Conservation (phyloP, 2,888 invertebrate species). For the Cerastis leucographa region DNA sequence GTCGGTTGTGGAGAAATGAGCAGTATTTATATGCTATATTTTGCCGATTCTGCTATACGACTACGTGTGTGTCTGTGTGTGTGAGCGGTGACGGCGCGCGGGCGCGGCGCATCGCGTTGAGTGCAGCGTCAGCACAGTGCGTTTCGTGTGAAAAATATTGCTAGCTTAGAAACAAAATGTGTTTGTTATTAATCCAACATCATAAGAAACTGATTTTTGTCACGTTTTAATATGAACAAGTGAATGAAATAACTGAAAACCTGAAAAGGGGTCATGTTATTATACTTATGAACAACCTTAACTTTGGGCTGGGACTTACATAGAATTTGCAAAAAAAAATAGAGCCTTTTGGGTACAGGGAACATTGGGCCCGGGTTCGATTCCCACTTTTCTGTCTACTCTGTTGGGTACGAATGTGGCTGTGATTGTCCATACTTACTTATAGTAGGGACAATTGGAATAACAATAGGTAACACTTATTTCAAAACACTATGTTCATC, state of each 20-base stretch:
- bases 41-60: conserved; percentile 70
- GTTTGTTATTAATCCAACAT: not conserved
- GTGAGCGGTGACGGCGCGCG: conserved; percentile 31
- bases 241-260: conserved; percentile 8
- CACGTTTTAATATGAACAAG: not conserved
- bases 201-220: not conserved
- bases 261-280: not conserved
- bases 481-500: not conserved
- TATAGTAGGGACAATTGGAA: not conserved
- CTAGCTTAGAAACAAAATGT: conserved; percentile 13
- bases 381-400: not conserved
- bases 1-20: conserved; percentile 32
- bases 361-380: not conserved
- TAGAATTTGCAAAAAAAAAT: not conserved
- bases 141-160: conserved; percentile 21
- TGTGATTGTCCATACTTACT: too few relatives aligned
- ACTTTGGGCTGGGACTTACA: not conserved
- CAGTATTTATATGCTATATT: conserved; percentile 74
- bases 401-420: not conserved
- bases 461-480: not conserved
- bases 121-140: conserved; percentile 60
- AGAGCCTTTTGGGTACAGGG: not conserved
- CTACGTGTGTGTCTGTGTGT: conserved; percentile 34
- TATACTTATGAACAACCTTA: not conserved
- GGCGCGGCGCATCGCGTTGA: conserved; percentile 48